These are phyloP conservation scores for Astyanax mexicanus DNA, from an alignment of 2,797 vertebrate genomes.

Conservation along the genomic window DNA sequence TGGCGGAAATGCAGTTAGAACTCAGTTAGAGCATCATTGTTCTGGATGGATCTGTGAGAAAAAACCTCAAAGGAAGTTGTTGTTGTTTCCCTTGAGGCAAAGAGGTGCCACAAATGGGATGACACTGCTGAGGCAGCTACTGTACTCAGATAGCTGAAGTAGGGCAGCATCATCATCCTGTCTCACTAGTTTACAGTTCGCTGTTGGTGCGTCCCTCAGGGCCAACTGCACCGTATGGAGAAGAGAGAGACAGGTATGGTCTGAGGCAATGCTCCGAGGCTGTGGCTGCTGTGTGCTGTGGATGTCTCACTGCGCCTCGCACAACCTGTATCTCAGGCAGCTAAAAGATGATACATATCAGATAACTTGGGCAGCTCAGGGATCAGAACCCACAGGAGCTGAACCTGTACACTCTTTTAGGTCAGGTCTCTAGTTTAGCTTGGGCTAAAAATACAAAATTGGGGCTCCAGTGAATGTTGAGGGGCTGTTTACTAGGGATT, in stretches of 20 bases:
- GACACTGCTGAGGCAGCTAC: not conserved
- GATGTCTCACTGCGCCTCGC: not conserved
- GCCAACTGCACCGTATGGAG: not conserved
- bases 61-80: not conserved
- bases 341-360: not conserved
- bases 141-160: not conserved
- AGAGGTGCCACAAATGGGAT: not conserved
- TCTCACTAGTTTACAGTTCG: not conserved
- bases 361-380: not conserved
- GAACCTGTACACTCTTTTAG: not conserved
- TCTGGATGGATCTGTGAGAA: not conserved
- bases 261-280: constrained; percentile 3
- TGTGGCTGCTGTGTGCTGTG: not conserved
- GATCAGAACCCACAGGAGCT: not conserved
- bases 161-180: not conserved
- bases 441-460: too few species aligned
- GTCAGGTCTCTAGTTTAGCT: not conserved
- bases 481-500: too few species aligned
- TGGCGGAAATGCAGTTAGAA: not conserved
- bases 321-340: not conserved
- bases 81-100: not conserved
- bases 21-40: not conserved
- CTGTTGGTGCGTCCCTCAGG: not conserved
- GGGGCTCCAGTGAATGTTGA: too few species aligned
- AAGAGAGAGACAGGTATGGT: not conserved